A percentile compares a stretch with the other conserved stretches of the same genome.
phyloP scores from a whole-genome alignment of 2,888 invertebrate genomes.

The Zaprionus obscuricornis region DNA sequence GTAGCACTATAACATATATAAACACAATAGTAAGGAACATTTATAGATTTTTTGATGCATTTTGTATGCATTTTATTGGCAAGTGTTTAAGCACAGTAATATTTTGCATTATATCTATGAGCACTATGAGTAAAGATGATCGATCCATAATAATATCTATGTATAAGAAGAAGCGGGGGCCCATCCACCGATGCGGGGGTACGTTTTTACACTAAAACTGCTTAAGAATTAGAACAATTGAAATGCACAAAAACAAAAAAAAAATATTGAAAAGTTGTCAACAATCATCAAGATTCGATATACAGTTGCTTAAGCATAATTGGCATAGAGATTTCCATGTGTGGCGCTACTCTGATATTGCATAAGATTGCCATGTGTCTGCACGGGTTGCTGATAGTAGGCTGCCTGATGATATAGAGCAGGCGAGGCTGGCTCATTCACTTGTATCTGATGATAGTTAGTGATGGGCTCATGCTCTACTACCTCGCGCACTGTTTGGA shows the following conservation, averaged over 20 bases:
- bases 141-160: no score
- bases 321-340: constrained; percentile 57
- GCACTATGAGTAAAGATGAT: neutral
- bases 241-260: constrained; percentile 25
- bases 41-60: no score
- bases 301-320: constrained; percentile 29
- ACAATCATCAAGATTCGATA: constrained; percentile 21
- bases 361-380: constrained; percentile 70
- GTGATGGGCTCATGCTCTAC: constrained; percentile 86
- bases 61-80: no score
- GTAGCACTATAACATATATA: no score
- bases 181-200: constrained; percentile 57
- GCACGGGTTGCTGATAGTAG: constrained; percentile 65
- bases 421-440: constrained; percentile 85
- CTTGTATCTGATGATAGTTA: constrained; percentile 85
- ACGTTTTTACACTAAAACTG: constrained; percentile 15
- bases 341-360: constrained; percentile 53
- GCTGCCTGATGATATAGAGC: constrained; percentile 68
- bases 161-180: constrained; percentile 59
- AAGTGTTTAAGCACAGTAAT: no score
- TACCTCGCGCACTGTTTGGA: constrained; percentile 86
- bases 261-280: constrained; percentile 39
- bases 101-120: no score
- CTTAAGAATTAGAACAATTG: constrained; percentile 7
- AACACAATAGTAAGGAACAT: no score